phyloP scores from a whole-genome alignment of 2,888 invertebrate genomes.

The Pardosa pseudoannulata region DNA sequence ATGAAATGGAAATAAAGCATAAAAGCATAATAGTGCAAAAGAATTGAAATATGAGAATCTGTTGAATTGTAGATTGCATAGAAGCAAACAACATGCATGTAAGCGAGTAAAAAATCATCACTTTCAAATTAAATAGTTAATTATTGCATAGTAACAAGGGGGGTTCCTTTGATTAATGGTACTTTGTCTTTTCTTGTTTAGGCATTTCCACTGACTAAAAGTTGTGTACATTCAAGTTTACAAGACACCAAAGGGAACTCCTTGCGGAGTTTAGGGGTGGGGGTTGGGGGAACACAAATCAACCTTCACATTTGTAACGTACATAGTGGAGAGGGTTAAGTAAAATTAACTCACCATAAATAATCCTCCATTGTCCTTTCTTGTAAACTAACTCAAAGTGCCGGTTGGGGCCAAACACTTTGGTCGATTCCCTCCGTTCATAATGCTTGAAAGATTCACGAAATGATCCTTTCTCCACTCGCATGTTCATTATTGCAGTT shows the following conservation, averaged over 20 bases:
- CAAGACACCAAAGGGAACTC: constrained; percentile 5
- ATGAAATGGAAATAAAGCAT: background rate
- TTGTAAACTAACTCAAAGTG: constrained; percentile 71
- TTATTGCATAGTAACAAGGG: background rate
- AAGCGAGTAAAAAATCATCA: background rate
- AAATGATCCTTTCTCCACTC: constrained; percentile 70
- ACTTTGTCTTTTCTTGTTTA: background rate
- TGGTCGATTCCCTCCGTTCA: constrained; percentile 67
- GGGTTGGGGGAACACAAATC: constrained; percentile 18
- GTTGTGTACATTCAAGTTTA: constrained; percentile 2
- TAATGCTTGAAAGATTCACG: constrained; percentile 71
- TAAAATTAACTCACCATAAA: constrained; percentile 68
- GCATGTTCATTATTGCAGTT: constrained; percentile 65
- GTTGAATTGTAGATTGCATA: background rate
- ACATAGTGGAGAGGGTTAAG: constrained; percentile 39
- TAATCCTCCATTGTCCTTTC: constrained; percentile 71
- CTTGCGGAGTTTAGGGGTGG: background rate
- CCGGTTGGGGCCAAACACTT: constrained; percentile 67
- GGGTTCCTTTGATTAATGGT: background rate
- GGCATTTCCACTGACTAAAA: background rate
- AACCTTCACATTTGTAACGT: constrained; percentile 24
- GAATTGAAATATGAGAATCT: background rate
- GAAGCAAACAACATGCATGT: background rate
- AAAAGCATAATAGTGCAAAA: background rate
- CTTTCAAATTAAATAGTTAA: background rate